Conservation (phyloP, 2,797 vertebrate genomes). For the Odontamblyopus rebecca region DNA sequence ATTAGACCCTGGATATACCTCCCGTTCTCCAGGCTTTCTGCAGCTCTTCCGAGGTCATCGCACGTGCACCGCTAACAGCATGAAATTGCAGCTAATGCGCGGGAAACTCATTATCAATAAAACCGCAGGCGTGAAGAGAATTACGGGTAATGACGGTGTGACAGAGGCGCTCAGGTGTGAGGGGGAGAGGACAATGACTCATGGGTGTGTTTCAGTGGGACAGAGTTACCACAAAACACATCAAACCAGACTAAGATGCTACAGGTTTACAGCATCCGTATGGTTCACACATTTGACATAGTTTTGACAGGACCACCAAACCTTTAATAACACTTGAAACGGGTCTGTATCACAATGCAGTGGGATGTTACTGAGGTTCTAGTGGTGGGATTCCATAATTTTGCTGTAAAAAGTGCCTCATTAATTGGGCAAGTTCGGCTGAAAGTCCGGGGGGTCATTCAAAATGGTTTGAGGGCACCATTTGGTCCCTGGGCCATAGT, state of each 20-base stretch:
- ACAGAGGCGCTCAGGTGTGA: slow-evolving; percentile 71
- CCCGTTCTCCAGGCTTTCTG: slow-evolving; percentile 69
- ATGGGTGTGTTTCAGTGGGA: slow-evolving; percentile 67
- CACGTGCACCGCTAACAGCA: slow-evolving; percentile 68
- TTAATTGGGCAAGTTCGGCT: too few relatives aligned
- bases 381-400: too few relatives aligned
- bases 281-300: too few relatives aligned
- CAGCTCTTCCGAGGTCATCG: slow-evolving; percentile 76
- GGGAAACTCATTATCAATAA: slow-evolving; percentile 83
- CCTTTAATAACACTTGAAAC: too few relatives aligned
- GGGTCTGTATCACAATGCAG: too few relatives aligned
- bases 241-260: background rate
- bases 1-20: slow-evolving; percentile 55
- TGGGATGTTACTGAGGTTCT: too few relatives aligned
- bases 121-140: slow-evolving; percentile 80
- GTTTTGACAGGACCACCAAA: too few relatives aligned
- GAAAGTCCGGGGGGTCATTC: too few relatives aligned
- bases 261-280: background rate
- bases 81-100: slow-evolving; percentile 80
- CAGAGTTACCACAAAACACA: slow-evolving; percentile 49
- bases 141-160: slow-evolving; percentile 80
- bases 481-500: too few relatives aligned
- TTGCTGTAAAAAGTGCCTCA: too few relatives aligned
- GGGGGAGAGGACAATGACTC: slow-evolving; percentile 57
- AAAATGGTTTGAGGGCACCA: too few relatives aligned